phyloP scores from a whole-genome alignment of 2,888 invertebrate genomes.

The Orthonevra nobilis region DNA sequence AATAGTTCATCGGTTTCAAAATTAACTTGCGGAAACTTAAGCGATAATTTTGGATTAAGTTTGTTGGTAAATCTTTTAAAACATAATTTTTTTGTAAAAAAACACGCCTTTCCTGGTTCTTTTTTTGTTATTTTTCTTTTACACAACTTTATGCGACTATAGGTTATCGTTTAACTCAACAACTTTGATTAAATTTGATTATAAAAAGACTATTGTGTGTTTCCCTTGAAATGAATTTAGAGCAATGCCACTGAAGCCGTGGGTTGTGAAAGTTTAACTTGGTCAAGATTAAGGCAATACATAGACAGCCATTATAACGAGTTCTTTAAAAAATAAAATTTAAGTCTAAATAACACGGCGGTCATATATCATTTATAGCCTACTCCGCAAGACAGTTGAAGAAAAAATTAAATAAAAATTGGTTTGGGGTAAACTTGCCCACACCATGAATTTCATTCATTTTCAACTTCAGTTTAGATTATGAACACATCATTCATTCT shows the following conservation, averaged over 20 bases:
- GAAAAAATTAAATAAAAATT: too few relatives aligned
- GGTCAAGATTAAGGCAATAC: slow-evolving; percentile 7
- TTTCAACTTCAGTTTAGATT: too few relatives aligned
- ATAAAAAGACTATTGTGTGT: not conserved
- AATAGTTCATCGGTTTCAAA: slow-evolving; percentile 61
- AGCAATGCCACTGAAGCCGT: slow-evolving; percentile 16
- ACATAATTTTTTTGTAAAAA: too few relatives aligned
- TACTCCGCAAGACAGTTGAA: too few relatives aligned
- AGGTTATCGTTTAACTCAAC: slow-evolving; percentile 34
- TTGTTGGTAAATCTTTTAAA: slow-evolving; percentile 37
- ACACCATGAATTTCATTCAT: too few relatives aligned
- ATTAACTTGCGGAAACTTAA: slow-evolving; percentile 63
- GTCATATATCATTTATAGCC: too few relatives aligned
- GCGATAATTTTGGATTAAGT: slow-evolving; percentile 46
- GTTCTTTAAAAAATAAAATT: too few relatives aligned
- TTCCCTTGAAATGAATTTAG: slow-evolving; percentile 5
- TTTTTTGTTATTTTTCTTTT: not conserved
- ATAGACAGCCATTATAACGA: too few relatives aligned
- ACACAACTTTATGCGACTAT: slow-evolving; percentile 9
- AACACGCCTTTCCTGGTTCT: not conserved
- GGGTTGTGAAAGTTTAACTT: slow-evolving; percentile 18
- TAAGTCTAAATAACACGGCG: too few relatives aligned
- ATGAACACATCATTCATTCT: too few relatives aligned
- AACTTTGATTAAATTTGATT: slow-evolving; percentile 15
- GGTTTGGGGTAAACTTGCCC: too few relatives aligned